Evolutionary conservation across 2,797 vertebrate species (phyloP).

Genomic region (Zalophus californianus): DNA sequence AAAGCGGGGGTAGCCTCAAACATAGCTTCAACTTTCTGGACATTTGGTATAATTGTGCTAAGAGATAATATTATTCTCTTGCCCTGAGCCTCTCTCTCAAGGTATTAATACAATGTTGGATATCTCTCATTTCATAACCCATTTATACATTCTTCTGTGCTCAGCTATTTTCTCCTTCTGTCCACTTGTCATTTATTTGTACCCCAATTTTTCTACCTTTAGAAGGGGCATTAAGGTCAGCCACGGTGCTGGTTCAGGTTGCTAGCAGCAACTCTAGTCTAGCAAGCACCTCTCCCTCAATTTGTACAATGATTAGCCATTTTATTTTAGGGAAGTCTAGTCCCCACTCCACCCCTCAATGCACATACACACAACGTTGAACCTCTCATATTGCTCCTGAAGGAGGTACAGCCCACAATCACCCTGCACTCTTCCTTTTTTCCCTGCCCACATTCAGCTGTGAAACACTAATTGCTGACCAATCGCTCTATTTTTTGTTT

Average conservation of each 20-base stretch:
- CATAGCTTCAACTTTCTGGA: not conserved
- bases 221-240: not conserved
- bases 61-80: not conserved
- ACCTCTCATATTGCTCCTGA: not conserved
- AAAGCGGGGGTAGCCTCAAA: not conserved
- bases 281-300: not conserved
- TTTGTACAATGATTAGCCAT: not conserved
- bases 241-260: not conserved
- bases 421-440: not conserved
- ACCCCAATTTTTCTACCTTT: not conserved
- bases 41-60: not conserved
- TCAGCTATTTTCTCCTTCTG: not conserved
- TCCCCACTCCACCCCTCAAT: not conserved
- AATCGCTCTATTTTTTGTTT: not conserved
- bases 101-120: not conserved
- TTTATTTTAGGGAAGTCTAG: not conserved
- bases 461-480: not conserved
- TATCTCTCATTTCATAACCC: not conserved
- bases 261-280: not conserved
- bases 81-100: not conserved
- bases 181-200: not conserved
- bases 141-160: not conserved
- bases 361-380: not conserved
- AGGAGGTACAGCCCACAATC: not conserved
- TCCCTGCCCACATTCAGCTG: not conserved